Conservation (phyloP, 2,113 vertebrate species). For the Shinisaurus crocodilurus region DNA sequence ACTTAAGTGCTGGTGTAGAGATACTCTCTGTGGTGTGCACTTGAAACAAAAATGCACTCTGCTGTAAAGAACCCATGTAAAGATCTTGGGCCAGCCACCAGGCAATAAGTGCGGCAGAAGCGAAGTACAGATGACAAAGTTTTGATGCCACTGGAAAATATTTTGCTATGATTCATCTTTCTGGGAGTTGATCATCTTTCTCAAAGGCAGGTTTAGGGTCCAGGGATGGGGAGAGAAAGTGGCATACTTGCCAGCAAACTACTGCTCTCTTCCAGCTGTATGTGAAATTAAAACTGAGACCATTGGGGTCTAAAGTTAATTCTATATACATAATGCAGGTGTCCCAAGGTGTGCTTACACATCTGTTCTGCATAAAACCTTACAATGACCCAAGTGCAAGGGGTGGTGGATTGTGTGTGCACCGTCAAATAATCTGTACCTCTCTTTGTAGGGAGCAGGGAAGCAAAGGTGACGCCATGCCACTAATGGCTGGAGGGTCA, state of each 20-base stretch:
- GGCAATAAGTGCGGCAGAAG: not conserved
- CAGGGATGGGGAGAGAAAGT: slow-evolving; percentile 49
- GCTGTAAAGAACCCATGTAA: not conserved
- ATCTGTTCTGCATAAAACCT: slow-evolving; percentile 50
- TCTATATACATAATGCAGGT: slow-evolving; percentile 50
- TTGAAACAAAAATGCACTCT: slow-evolving; percentile 10
- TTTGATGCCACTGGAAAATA: not conserved
- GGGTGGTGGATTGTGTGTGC: not conserved
- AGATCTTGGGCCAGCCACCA: no score
- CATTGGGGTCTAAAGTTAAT: slow-evolving; percentile 50
- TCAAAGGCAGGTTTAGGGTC: not conserved
- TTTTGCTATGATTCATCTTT: not conserved
- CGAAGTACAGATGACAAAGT: not conserved
- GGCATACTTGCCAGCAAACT: slow-evolving; percentile 40
- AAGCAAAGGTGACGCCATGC: not conserved
- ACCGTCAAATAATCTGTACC: not conserved
- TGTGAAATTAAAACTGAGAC: slow-evolving; percentile 56
- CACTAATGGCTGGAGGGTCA: not conserved
- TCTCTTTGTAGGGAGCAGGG: not conserved
- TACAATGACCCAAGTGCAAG: not conserved
- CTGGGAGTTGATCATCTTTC: slow-evolving; percentile 1
- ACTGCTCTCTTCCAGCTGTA: slow-evolving; percentile 41
- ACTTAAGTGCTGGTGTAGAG: slow-evolving; percentile 3
- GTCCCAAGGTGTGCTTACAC: slow-evolving; percentile 57
- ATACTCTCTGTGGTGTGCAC: not conserved